Percentiles rank a stretch among this genome's conserved stretches.
Evolutionary conservation across 1,140 invertebrate genomes (phyloP).

Genomic region (Drosophila serrata): DNA sequence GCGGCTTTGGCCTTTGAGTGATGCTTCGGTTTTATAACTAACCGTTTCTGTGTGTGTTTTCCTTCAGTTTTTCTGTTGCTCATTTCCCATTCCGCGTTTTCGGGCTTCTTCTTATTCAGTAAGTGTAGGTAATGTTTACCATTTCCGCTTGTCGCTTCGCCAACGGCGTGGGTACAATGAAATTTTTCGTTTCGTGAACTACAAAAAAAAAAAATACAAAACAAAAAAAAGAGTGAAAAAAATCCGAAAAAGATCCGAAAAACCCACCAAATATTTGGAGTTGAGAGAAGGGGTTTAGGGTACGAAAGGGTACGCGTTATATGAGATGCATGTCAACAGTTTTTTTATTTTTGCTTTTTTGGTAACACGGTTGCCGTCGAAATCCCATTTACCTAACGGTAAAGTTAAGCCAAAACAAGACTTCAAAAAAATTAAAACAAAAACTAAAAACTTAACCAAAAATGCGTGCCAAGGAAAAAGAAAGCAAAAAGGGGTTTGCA

Average conservation of each 20-base stretch:
- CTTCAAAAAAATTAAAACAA: not conserved
- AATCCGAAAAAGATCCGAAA: constrained; percentile 10
- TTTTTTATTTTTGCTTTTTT: constrained; percentile 30
- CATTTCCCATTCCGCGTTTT: constrained; percentile 58
- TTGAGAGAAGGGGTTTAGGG: not conserved
- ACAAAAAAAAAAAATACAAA: constrained; percentile 63
- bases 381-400: constrained; percentile 76
- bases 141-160: constrained; percentile 79
- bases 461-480: constrained; percentile 60
- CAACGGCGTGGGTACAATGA: constrained; percentile 76
- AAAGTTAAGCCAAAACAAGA: constrained; percentile 31
- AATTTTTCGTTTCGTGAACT: constrained; percentile 64
- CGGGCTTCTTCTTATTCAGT: constrained; percentile 53
- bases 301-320: constrained; percentile 63
- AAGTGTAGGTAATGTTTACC: constrained; percentile 82
- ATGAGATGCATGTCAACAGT: constrained; percentile 80
- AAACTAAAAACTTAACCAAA: constrained; percentile 19
- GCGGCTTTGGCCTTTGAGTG: constrained; percentile 74
- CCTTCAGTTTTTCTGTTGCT: constrained; percentile 41
- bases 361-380: constrained; percentile 50
- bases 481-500: constrained; percentile 40
- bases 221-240: constrained; percentile 35
- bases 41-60: constrained; percentile 61
- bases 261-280: constrained; percentile 8
- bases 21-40: constrained; percentile 83